phyloP scores from a whole-genome alignment of 2,888 invertebrate species.

The Agriopis marginaria region DNA sequence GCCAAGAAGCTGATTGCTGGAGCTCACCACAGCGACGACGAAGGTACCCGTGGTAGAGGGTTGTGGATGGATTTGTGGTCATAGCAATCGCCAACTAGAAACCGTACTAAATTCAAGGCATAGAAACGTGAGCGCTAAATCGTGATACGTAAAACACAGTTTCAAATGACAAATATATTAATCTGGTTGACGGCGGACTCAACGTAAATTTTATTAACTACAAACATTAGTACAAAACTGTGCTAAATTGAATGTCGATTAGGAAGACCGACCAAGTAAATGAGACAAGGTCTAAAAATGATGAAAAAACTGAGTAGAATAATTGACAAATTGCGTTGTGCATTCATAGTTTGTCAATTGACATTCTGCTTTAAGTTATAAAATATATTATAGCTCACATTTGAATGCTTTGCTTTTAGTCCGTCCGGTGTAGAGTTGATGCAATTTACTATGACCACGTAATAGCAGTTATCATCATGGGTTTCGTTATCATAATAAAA shows the following conservation, averaged over 20 bases:
- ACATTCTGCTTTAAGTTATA: neutral
- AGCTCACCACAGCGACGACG: slow-evolving; percentile 92
- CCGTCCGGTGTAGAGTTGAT: neutral
- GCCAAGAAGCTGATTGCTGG: slow-evolving; percentile 89
- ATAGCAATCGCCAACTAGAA: neutral
- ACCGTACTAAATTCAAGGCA: neutral
- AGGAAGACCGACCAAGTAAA: neutral
- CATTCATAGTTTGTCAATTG: neutral
- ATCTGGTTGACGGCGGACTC: too few relatives aligned
- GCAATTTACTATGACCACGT: neutral
- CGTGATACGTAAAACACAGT: too few relatives aligned
- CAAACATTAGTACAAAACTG: too few relatives aligned
- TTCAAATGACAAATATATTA: too few relatives aligned
- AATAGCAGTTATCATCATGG: neutral
- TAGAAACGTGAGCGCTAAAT: neutral
- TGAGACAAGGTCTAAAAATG: neutral
- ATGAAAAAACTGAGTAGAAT: neutral
- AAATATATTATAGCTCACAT: neutral
- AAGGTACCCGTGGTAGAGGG: slow-evolving; percentile 86
- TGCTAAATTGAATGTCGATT: neutral
- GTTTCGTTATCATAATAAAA: neutral
- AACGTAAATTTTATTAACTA: too few relatives aligned
- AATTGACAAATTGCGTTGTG: too few relatives aligned
- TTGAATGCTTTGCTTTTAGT: neutral
- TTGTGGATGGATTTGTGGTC: slow-evolving; percentile 55